These are phyloP conservation scores for Drosophila antonietae DNA, from an alignment of 2,888 invertebrate genomes.

Conservation along the genomic window DNA sequence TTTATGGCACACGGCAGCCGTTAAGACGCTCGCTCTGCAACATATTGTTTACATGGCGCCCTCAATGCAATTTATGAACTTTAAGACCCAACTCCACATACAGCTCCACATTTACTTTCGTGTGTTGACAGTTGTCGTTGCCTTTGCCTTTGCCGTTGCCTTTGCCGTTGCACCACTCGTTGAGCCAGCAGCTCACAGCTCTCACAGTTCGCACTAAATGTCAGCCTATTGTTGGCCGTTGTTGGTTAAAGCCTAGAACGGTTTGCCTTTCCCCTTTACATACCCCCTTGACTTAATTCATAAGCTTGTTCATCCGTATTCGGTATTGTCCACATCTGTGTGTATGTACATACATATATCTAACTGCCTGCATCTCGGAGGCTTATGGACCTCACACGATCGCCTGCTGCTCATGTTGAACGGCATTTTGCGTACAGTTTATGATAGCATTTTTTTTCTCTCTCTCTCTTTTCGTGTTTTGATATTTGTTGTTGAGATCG, in stretches of 20 bases:
- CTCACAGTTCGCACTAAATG: constrained; percentile 59
- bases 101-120: constrained; percentile 71
- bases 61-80: constrained; percentile 75
- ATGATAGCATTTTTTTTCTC: constrained; percentile 42
- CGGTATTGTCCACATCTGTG: constrained; percentile 48
- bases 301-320: constrained; percentile 67
- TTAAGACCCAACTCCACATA: constrained; percentile 42
- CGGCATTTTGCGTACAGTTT: constrained; percentile 67
- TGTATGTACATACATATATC: constrained; percentile 21
- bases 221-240: constrained; percentile 54
- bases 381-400: constrained; percentile 68
- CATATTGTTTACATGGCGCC: constrained; percentile 74
- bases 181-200: constrained; percentile 6
- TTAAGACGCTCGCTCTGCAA: constrained; percentile 52
- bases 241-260: constrained; percentile 51
- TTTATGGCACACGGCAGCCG: constrained; percentile 75
- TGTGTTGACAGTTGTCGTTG: constrained; percentile 76
- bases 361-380: constrained; percentile 29
- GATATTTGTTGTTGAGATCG: constrained; percentile 49
- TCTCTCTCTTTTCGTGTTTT: constrained; percentile 15
- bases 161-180: constrained; percentile 7
- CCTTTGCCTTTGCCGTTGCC: constrained; percentile 54
- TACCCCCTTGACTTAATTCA: constrained; percentile 12
- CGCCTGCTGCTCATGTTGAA: constrained; percentile 60
- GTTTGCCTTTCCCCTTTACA: constrained; percentile 11